Conservation (phyloP, 30 jellyfish, hydroid and myxozoan species). For the Sanderia malayensis region DNA sequence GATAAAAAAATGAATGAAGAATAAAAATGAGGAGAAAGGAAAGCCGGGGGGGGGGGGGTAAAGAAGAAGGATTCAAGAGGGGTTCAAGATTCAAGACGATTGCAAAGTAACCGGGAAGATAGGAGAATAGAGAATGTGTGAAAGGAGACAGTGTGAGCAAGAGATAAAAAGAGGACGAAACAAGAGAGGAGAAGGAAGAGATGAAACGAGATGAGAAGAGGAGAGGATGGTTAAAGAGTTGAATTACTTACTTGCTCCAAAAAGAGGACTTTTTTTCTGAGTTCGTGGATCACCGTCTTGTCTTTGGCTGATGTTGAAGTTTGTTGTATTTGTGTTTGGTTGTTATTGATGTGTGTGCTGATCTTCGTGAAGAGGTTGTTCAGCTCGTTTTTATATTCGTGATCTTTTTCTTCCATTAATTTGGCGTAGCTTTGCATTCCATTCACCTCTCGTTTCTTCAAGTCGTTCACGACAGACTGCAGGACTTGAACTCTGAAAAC, state of each 20-base stretch:
- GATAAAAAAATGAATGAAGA: too few species aligned
- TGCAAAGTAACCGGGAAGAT: too few species aligned
- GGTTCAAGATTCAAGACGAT: too few species aligned
- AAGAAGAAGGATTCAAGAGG: too few species aligned
- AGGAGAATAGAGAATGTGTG: too few species aligned
- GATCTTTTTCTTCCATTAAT: conserved; percentile 53
- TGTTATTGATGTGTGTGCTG: conserved; percentile 39
- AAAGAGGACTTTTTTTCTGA: conserved; percentile 9
- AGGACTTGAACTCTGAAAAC: conserved; percentile 14
- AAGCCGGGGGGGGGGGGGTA: too few species aligned
- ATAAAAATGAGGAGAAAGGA: too few species aligned
- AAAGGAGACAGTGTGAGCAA: too few species aligned
- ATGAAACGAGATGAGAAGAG: neutral
- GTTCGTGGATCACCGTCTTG: conserved; percentile 8
- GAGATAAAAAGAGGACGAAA: too few species aligned
- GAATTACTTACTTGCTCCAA: conserved; percentile 37
- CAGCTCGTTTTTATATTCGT: conserved; percentile 55
- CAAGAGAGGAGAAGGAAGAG: neutral
- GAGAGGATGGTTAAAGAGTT: neutral
- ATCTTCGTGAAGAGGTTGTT: conserved; percentile 38
- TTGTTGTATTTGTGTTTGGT: too few species aligned
- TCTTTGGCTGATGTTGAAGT: conserved; percentile 1
- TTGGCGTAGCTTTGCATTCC: conserved; percentile 16
- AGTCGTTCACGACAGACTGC: conserved; percentile 24
- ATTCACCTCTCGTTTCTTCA: conserved; percentile 23